These are phyloP conservation scores for Amblyraja radiata DNA, from an alignment of 2,797 vertebrate genomes.

Conservation along the genomic window DNA sequence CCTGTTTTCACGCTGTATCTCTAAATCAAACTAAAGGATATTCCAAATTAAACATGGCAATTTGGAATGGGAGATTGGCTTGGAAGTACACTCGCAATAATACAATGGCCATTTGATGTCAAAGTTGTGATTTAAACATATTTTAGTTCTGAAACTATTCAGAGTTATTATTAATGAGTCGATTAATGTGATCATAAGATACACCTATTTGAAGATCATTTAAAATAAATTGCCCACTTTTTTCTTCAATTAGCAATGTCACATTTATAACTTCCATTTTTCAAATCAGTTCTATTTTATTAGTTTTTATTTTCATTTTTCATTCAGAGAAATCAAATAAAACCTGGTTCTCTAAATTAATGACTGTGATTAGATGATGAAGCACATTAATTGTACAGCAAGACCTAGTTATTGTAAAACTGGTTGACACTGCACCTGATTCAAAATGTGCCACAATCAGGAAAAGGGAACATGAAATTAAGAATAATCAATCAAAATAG, in stretches of 20 bases:
- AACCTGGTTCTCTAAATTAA: not conserved
- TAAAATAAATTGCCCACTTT: not conserved
- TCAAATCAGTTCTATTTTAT: not conserved
- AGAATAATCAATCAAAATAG: not conserved
- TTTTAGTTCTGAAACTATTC: not conserved
- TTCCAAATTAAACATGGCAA: not conserved
- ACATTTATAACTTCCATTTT: not conserved
- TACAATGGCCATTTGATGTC: not conserved
- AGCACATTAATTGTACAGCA: not conserved
- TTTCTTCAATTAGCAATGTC: not conserved
- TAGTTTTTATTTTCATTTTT: not conserved
- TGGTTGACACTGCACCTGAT: not conserved
- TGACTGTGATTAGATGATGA: not conserved
- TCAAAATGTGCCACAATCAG: not conserved
- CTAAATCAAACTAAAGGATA: too few relatives aligned
- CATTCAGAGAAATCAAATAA: not conserved
- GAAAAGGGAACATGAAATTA: not conserved
- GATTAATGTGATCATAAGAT: not conserved
- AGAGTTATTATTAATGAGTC: not conserved
- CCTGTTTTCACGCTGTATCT: too few relatives aligned
- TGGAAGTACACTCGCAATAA: not conserved
- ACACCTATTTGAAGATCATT: not conserved
- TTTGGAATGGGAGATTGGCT: not conserved
- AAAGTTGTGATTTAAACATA: not conserved
- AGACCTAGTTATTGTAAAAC: not conserved